Base-by-base conservation (phyloP, 1,140 invertebrate species). In the Asbolus verrucosus region DNA sequence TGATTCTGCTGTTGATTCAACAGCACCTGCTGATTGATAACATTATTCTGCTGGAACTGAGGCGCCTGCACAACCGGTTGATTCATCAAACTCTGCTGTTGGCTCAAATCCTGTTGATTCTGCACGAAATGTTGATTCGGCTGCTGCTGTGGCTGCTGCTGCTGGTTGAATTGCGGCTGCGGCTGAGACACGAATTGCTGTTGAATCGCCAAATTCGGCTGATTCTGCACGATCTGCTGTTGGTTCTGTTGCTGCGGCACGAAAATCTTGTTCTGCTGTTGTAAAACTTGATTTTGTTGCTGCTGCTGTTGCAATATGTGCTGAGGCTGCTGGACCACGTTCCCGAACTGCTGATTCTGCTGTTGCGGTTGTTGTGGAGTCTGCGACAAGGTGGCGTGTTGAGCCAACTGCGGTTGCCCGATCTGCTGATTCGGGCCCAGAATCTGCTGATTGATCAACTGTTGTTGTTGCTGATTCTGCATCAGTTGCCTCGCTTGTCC, bases 381-480 rank as follows among this genome's bases (percentile, higher is more conserved):
- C 33, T 74, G 70, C 24, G 70, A 75, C 41, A 76, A 67, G 6
- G 59, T 33, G 24, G 24, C 8, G 8, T 27, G 24, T 27, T 16
- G n/a, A n/a, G n/a, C n/a, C n/a, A n/a, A n/a, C n/a, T n/a, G n/a
- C n/a, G n/a, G n/a, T n/a, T n/a, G n/a, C n/a, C n/a, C n/a, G n/a
- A n/a, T n/a, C 33, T 77, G 77, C 69, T 72, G 54, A 15, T 36
- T n/a, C n/a, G n/a, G n/a, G n/a, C n/a, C n/a, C n/a, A 39, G 16
- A n/a, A n/a, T n/a, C n/a, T n/a, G n/a, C n/a, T n/a, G n/a, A n/a
- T n/a, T n/a, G n/a, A n/a, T n/a, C n/a, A n/a, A n/a, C 24, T 71
- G 68, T 69, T 73, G 76, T 27, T 82, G 77, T 67, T 82, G 80
- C 33, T 82, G 81, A 3, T 78, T 66, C 69, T 82, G 77, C 70